These are phyloP conservation scores for Sesamia inferens DNA, from an alignment of 2,888 invertebrate species.

Conservation along the genomic window DNA sequence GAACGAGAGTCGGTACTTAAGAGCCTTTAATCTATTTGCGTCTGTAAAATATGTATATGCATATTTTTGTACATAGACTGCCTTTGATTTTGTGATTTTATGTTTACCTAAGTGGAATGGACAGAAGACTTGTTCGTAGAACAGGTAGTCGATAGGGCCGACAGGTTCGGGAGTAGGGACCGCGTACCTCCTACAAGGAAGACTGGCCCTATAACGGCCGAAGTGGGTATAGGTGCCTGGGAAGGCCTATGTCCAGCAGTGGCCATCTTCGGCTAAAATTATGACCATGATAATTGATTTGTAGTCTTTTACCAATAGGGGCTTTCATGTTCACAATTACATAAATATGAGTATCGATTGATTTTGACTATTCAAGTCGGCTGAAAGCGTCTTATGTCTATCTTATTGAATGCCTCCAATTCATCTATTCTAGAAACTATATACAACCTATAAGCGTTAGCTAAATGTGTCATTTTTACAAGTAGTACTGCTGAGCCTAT, in stretches of 20 bases:
- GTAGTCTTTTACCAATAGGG: too few species aligned
- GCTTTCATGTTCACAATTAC: not conserved
- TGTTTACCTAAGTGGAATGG: too few species aligned
- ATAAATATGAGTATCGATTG: not conserved
- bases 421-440: not conserved
- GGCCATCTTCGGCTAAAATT: not conserved
- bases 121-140: too few species aligned
- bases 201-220: too few species aligned
- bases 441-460: not conserved
- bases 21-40: slow-evolving; percentile 77
- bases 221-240: too few species aligned
- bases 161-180: too few species aligned
- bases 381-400: not conserved
- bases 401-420: not conserved
- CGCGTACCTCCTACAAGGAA: too few species aligned
- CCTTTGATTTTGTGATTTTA: not conserved
- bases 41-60: slow-evolving; percentile 62
- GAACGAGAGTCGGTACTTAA: slow-evolving; percentile 74
- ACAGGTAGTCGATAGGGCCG: too few species aligned
- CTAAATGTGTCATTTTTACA: not conserved
- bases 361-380: not conserved
- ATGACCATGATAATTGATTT: not conserved
- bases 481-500: not conserved
- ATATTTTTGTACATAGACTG: slow-evolving; percentile 28
- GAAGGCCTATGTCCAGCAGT: not conserved